These are phyloP conservation scores for Pteromalus puparum DNA, from an alignment of 1,140 invertebrate species.

Conservation along the genomic window DNA sequence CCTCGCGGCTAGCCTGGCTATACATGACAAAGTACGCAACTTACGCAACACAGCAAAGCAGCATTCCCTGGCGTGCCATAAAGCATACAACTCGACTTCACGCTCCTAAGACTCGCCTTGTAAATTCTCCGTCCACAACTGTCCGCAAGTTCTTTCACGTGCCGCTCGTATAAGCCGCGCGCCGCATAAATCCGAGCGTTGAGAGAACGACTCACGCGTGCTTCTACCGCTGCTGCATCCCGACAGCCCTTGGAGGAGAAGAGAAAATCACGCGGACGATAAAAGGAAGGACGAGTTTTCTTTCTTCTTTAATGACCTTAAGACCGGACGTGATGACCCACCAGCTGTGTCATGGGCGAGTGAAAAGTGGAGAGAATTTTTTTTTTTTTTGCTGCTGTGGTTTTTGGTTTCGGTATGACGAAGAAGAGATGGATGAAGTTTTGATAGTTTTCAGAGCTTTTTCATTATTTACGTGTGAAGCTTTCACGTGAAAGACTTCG, in stretches of 20 bases:
- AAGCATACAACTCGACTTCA: neutral
- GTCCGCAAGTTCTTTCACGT: neutral
- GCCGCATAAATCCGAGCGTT: neutral
- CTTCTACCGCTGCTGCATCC: neutral
- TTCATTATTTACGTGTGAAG: too few relatives aligned
- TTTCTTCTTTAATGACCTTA: slow-evolving; percentile 26
- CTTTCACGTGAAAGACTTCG: too few relatives aligned
- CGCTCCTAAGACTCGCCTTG: neutral
- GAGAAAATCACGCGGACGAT: neutral
- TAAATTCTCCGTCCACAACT: neutral
- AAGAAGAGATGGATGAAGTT: too few relatives aligned
- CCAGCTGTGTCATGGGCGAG: neutral
- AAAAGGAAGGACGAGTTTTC: neutral
- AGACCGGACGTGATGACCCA: neutral
- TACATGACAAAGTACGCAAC: slow-evolving; percentile 1
- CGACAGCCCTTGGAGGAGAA: neutral
- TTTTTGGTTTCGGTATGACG: too few relatives aligned
- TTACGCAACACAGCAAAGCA: slow-evolving; percentile 6
- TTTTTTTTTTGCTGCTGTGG: too few relatives aligned
- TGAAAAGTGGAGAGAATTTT: neutral
- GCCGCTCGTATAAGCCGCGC: neutral
- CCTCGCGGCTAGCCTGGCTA: neutral
- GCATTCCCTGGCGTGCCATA: neutral
- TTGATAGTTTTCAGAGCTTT: too few relatives aligned
- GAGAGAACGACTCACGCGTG: neutral